These are phyloP conservation scores for Onychostruthus taczanowskii DNA, from an alignment of 2,113 vertebrate species.

Conservation along the genomic window DNA sequence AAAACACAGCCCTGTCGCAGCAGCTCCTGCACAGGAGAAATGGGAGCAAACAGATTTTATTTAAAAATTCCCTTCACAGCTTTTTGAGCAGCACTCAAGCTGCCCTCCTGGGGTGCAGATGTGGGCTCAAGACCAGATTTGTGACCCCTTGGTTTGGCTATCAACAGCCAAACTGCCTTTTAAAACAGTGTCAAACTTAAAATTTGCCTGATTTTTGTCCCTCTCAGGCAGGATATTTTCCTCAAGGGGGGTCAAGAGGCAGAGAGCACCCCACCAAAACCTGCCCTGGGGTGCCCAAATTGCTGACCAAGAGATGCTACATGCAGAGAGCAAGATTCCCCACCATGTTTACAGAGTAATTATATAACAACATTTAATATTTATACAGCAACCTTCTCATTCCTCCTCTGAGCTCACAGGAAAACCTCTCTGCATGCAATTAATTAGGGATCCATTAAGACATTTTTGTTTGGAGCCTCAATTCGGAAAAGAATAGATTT, in stretches of 20 bases:
- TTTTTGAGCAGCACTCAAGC: not conserved
- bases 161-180: not conserved
- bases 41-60: fast-evolving
- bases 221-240: not conserved
- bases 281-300: fast-evolving
- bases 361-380: not conserved
- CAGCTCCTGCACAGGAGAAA: conserved; percentile 77
- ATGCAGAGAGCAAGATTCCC: not conserved
- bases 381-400: not conserved
- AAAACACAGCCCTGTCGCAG: conserved; percentile 87
- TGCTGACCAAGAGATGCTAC: not conserved
- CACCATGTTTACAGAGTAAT: not conserved
- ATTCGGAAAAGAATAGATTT: not conserved
- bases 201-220: not conserved
- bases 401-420: conserved; percentile 1
- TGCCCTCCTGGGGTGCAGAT: fast-evolving
- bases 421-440: not conserved
- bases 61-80: not conserved
- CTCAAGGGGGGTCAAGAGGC: not conserved
- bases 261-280: not conserved
- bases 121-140: fast-evolving
- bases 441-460: conserved; percentile 60
- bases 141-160: not conserved
- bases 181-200: not conserved
- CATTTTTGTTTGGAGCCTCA: conserved; percentile 33